Conservation (phyloP, 1,140 invertebrate genomes). For the Vanessa atalanta region DNA sequence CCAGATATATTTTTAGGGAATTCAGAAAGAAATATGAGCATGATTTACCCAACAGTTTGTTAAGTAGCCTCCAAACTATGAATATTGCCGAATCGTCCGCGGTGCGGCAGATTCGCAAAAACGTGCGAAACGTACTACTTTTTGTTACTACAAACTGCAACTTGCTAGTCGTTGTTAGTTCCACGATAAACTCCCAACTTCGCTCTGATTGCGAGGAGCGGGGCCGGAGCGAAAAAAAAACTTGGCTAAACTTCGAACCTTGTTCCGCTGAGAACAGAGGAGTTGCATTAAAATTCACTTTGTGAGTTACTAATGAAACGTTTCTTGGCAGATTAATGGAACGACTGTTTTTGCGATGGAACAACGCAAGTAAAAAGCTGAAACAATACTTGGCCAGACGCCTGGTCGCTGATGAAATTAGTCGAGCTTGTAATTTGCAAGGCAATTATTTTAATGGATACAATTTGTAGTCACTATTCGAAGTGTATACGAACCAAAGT, state of each 20-base stretch:
- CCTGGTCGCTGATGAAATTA: slow-evolving; percentile 25
- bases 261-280: slow-evolving; percentile 36
- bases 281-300: slow-evolving; percentile 64
- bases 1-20: too few species aligned
- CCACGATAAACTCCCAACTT: slow-evolving; percentile 33
- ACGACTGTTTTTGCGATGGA: slow-evolving; percentile 40
- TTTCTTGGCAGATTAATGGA: slow-evolving; percentile 50
- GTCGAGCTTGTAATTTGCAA: not conserved
- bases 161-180: slow-evolving; percentile 28
- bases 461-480: too few species aligned
- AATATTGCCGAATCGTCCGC: not conserved
- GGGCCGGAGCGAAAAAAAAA: slow-evolving; percentile 39
- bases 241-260: slow-evolving; percentile 39
- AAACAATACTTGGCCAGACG: slow-evolving; percentile 28
- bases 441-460: too few species aligned
- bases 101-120: slow-evolving; percentile 14
- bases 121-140: slow-evolving; percentile 20
- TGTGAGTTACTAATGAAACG: slow-evolving; percentile 56
- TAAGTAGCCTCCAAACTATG: not conserved
- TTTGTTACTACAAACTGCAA: slow-evolving; percentile 26
- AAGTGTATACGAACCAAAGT: too few species aligned
- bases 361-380: slow-evolving; percentile 36
- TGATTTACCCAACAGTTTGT: not conserved
- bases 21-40: not conserved
- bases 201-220: slow-evolving; percentile 39